Percentiles rank a stretch among this genome's conserved stretches.
phyloP scores from a whole-genome alignment of 2,113 vertebrate species.

The Channa maculata region DNA sequence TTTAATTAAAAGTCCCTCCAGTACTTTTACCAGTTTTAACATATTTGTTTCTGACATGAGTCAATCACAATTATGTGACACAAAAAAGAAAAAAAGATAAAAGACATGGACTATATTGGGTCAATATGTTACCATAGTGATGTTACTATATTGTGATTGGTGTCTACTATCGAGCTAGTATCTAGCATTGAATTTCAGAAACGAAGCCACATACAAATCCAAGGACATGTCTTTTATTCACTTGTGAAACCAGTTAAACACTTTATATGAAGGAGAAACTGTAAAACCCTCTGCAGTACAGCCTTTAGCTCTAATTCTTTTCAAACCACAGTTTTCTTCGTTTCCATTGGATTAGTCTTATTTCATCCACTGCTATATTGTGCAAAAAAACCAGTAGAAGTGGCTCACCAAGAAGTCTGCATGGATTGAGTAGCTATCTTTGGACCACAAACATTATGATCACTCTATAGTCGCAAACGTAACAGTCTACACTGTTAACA shows the following conservation, averaged over 20 bases:
- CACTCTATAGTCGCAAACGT: constrained; percentile 38
- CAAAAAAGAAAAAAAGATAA: too few relatives aligned
- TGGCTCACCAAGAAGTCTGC: constrained; percentile 38
- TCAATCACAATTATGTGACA: too few relatives aligned
- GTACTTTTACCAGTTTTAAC: too few relatives aligned
- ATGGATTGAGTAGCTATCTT: constrained; percentile 38
- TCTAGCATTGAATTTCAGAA: too few relatives aligned
- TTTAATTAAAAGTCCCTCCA: too few relatives aligned
- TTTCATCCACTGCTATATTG: constrained; percentile 53
- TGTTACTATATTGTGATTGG: too few relatives aligned
- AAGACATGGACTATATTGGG: too few relatives aligned
- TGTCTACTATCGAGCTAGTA: too few relatives aligned
- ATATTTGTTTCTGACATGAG: too few relatives aligned
- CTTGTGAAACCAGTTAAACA: constrained; percentile 66
- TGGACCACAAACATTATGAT: constrained; percentile 44
- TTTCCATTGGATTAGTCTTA: constrained; percentile 41
- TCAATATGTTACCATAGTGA: too few relatives aligned
- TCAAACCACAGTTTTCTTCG: constrained; percentile 17
- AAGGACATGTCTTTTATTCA: constrained; percentile 71
- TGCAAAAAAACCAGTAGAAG: constrained; percentile 68
- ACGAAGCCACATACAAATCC: constrained; percentile 48
- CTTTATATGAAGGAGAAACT: constrained; percentile 61
- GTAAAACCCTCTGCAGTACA: constrained; percentile 57
- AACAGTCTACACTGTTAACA: constrained; percentile 38
- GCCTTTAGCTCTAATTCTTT: constrained; percentile 36